phyloP scores from a whole-genome alignment of 2,888 invertebrate species.

The Catocala fraxini region DNA sequence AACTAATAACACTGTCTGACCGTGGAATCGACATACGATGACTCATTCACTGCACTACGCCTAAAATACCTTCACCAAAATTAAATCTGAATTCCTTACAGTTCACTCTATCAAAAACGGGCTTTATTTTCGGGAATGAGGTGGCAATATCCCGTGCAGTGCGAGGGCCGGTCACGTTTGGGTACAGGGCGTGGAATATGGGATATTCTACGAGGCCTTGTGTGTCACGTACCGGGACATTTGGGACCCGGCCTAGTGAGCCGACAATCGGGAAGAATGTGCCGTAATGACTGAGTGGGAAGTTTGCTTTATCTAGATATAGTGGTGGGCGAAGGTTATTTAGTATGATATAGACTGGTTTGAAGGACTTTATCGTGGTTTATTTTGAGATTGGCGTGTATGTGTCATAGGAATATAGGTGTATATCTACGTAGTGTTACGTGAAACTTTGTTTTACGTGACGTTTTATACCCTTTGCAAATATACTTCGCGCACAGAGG shows the following conservation, averaged over 20 bases:
- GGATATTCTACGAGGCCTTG: slow-evolving; percentile 19
- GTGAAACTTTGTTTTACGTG: too few species aligned
- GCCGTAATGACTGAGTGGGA: slow-evolving; percentile 42
- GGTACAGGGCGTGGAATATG: slow-evolving; percentile 29
- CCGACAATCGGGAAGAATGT: slow-evolving; percentile 38
- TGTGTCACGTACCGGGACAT: slow-evolving; percentile 40
- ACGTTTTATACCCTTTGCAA: too few species aligned
- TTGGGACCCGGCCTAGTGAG: slow-evolving; percentile 30
- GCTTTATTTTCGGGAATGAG: slow-evolving; percentile 26
- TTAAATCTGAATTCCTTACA: slow-evolving; percentile 12
- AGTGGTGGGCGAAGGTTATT: neutral
- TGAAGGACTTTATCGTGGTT: too few species aligned
- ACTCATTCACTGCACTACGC: too few species aligned
- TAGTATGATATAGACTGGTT: too few species aligned
- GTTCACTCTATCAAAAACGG: slow-evolving; percentile 22
- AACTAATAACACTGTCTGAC: too few species aligned
- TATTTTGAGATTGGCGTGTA: too few species aligned
- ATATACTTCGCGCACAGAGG: too few species aligned
- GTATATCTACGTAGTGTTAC: too few species aligned
- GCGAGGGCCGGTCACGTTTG: slow-evolving; percentile 37
- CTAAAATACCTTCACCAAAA: neutral
- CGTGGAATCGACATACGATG: too few species aligned
- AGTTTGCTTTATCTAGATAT: slow-evolving; percentile 33
- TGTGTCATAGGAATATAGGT: too few species aligned
- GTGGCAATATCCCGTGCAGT: slow-evolving; percentile 10